Evolutionary conservation across 2,888 invertebrate species (phyloP), one percentile per base, ranked within the genome.

Genomic region (Lasioglossum villosulum): DNA sequence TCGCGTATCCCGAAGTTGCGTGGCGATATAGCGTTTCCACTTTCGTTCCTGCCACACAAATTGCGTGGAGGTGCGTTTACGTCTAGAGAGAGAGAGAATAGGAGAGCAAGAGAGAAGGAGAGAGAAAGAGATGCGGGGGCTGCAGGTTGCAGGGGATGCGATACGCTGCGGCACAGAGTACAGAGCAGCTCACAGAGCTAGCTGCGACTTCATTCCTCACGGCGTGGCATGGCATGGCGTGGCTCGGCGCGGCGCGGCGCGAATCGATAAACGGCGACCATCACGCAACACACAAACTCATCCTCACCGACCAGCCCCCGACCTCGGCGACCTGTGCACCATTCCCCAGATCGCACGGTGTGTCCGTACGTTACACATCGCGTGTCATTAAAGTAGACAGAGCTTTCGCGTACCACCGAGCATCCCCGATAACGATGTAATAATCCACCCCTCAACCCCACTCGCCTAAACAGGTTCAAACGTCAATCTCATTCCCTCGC

Each of bases 201-300:
- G 78, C 87, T 76, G 85, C 84, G 87, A 88, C 86, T 91, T 87
- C 90, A 85, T 88, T 89, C 89, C 89, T 84, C 88, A 89, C 88
- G 80, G 85, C 68, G 37, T 12, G 56, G 56, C n/a, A n/a, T 56
- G 56, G 56, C 56, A n/a, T 56, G 56, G 56, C 68, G 37, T 10
- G 68, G 84, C 87, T 86, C 90, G 89, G 56, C 66, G 66, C 66
- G 66, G 68, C 68, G 37, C 84, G 86, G 83, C 87, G 88, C 90
- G 89, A 92, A 92, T 92, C 92, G 92, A 92, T 92, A 92, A 91
- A 89, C 89, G 86, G 82, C 88, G 89, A 90, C 90, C 86, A 88
- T 89, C 89, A 87, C 89, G 88, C 90, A 89, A 83, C 86, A 89
- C 86, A 89, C 87, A 88, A 89, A 83, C 81, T 87, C 84, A 83